These are phyloP conservation scores for Oscheius sp. DNA, from an alignment of 2,888 invertebrate genomes.

Conservation along the genomic window DNA sequence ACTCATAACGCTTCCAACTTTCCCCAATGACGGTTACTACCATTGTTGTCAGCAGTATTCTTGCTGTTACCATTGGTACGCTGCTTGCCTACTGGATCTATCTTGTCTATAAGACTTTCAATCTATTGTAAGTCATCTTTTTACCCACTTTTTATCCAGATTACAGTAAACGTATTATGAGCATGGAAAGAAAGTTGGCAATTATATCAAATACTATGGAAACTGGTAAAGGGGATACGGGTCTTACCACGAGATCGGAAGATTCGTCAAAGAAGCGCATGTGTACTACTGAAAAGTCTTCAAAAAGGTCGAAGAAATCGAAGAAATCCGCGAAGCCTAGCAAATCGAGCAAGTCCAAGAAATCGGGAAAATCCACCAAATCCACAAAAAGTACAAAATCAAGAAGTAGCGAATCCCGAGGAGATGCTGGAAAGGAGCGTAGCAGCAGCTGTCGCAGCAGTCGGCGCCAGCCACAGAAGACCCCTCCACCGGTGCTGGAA, in stretches of 20 bases:
- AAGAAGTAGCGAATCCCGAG: not conserved
- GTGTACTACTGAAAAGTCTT: not conserved
- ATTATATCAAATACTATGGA: not conserved
- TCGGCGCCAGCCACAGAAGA: not conserved
- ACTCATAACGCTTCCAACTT: no score
- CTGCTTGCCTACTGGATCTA: conserved; percentile 18
- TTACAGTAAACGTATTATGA: not conserved
- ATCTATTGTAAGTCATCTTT: not conserved
- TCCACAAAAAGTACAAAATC: not conserved
- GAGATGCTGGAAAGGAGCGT: not conserved
- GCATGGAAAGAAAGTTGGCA: conserved; percentile 15
- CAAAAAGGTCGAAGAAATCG: not conserved
- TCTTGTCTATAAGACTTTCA: not conserved
- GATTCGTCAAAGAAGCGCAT: no score
- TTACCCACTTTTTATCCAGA: not conserved
- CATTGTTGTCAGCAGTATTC: no score
- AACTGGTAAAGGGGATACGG: not conserved
- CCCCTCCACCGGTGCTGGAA: not conserved
- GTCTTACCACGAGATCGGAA: not conserved
- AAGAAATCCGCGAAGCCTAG: not conserved
- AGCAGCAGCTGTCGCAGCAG: not conserved
- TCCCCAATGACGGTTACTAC: no score
- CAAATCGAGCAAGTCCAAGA: not conserved
- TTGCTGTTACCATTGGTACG: no score
- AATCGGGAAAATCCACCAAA: not conserved